These are phyloP conservation scores for Ranitomeya imitator DNA, from an alignment of 2,113 vertebrate species.

Conservation along the genomic window DNA sequence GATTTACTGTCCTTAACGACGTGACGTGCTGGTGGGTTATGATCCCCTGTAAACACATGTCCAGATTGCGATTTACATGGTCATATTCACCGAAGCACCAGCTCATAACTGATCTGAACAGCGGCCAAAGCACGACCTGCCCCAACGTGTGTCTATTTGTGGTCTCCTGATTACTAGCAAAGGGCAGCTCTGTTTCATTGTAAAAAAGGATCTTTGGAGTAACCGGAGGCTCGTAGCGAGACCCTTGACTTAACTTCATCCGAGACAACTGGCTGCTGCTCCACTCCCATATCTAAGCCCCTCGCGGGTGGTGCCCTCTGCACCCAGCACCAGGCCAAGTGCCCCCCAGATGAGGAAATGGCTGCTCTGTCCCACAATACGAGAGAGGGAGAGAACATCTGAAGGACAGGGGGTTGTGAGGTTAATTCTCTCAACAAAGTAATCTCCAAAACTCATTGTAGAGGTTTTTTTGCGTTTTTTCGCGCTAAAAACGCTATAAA, in stretches of 20 bases:
- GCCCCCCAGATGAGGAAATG: background rate
- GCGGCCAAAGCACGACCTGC: background rate
- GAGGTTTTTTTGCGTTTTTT: too few species aligned
- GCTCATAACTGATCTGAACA: slow-evolving; percentile 2
- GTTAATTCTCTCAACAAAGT: background rate
- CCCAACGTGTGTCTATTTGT: background rate
- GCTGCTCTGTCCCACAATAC: background rate
- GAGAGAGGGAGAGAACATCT: background rate
- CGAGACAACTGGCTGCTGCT: too few species aligned
- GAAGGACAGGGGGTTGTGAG: background rate
- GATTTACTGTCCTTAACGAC: slow-evolving; percentile 13
- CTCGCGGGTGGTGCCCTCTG: background rate
- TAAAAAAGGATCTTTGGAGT: background rate
- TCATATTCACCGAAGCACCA: background rate
- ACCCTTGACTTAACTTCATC: background rate
- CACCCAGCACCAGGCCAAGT: background rate
- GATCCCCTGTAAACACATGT: slow-evolving; percentile 8
- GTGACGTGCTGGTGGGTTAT: background rate
- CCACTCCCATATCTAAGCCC: background rate
- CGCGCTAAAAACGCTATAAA: too few species aligned
- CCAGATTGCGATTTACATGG: background rate
- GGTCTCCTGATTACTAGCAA: background rate
- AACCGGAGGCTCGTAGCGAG: background rate
- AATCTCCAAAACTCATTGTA: background rate
- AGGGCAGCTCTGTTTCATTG: background rate